Base-by-base conservation (phyloP, 2,797 vertebrate genomes). In the Rhinella marina region DNA sequence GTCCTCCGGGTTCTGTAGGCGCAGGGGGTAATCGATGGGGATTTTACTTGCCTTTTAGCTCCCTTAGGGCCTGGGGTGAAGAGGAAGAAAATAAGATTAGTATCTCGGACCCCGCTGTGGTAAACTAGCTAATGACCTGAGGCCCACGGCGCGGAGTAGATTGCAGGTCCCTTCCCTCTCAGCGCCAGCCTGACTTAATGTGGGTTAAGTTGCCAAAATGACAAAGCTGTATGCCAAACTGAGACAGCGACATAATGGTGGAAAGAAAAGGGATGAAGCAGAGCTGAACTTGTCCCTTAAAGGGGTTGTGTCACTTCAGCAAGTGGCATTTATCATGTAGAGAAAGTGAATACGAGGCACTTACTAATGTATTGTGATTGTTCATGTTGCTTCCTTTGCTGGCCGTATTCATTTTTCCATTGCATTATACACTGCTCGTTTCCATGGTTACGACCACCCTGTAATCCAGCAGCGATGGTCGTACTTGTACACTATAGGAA, bases 1-100 rank as follows among this genome's bases (percentile, higher is more conserved):
- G 52, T 16, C 1, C 8, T 23, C 56, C 6, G 80, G n/a, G 19
- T 16, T 72, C 56, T 50, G 9, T 29, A 16, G 56, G 17, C 29
- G 13, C 56, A 29, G 84, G 84, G 64, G 59, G 79, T 52, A 82
- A 89, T 86, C 84, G 59, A 89, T 86, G 61, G 62, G 56, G 84
- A 81, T 82, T 82, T 86, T 85, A 25, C 23, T 21, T 57, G 73
- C 19, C 48, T 84, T 56, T 56, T 52, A 19, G 17, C 57, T 76
- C 83, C 57, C 59, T 41, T 64, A 19, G 27, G 48, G 59, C 56
- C 66, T 75, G 87, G 57, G 56, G 77, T 73, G 56, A 6, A 32
- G 25, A 11, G 57, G 66, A 85, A 64, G 48, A 32, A 77, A 77
- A 88, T 7, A 17, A 50, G 81, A 88, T 88, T 82, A 88, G 59